phyloP scores from a whole-genome alignment of 1,140 invertebrate species.

The Neotoxoptera formosana region DNA sequence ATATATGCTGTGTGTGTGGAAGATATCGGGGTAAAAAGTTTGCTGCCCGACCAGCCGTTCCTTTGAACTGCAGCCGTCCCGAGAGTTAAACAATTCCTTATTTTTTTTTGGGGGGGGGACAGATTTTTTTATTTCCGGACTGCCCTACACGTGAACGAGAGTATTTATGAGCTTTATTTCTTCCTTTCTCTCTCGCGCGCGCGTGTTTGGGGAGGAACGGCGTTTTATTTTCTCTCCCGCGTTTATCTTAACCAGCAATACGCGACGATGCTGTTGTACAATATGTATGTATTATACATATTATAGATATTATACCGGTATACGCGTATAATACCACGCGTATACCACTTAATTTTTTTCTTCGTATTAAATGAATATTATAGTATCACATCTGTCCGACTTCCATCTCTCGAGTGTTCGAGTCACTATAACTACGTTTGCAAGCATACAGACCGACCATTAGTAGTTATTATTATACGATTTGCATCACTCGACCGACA shows the following conservation, averaged over 20 bases:
- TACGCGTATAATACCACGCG: too few relatives aligned
- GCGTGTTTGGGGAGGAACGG: background rate
- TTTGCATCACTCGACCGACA: background rate
- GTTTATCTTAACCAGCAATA: conserved; percentile 9
- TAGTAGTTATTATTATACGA: conserved; percentile 1
- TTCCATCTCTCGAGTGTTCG: background rate
- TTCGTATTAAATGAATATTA: background rate
- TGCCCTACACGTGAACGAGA: background rate
- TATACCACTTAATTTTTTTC: background rate
- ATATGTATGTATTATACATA: background rate
- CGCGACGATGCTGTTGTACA: background rate
- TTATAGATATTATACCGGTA: too few relatives aligned
- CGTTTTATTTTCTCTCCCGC: conserved; percentile 21
- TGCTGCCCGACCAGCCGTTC: conserved; percentile 20
- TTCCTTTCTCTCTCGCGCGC: background rate
- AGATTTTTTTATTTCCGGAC: conserved; percentile 40
- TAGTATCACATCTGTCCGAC: background rate
- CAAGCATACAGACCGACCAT: background rate
- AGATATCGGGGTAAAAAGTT: conserved; percentile 22
- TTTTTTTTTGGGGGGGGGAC: background rate
- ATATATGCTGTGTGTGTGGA: too few relatives aligned
- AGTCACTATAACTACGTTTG: conserved; percentile 2
- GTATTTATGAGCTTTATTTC: conserved; percentile 46
- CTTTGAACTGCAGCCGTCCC: conserved; percentile 50
- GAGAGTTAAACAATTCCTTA: conserved; percentile 42